phyloP scores from a whole-genome alignment of 2,113 vertebrate species.

The Casuarius casuarius region DNA sequence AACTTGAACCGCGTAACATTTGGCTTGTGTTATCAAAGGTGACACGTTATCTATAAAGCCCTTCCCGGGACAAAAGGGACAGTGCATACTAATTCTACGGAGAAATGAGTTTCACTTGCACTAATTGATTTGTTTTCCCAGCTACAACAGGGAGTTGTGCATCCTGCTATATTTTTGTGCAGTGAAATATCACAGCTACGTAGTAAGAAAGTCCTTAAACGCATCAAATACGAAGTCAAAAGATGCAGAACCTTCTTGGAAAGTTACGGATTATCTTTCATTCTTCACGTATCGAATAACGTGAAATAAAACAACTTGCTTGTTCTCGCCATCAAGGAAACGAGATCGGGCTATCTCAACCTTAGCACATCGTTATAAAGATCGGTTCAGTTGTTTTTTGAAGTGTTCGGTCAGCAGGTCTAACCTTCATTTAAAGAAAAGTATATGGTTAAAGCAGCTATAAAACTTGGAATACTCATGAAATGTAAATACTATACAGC shows the following conservation, averaged over 20 bases:
- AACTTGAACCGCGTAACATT: neutral
- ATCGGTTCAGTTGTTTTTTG: constrained; percentile 33
- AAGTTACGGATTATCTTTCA: constrained; percentile 10
- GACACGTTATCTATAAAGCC: constrained; percentile 41
- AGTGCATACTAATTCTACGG: constrained; percentile 59
- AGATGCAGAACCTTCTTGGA: neutral
- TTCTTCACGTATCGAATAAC: neutral
- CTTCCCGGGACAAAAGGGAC: constrained; percentile 49
- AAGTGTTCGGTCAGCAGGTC: constrained; percentile 40
- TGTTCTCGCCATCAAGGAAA: constrained; percentile 41
- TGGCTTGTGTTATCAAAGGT: constrained; percentile 41
- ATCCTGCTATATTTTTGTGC: neutral
- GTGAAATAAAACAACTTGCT: constrained; percentile 32
- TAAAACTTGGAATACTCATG: constrained; percentile 35
- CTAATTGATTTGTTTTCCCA: constrained; percentile 61
- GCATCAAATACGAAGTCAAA: neutral
- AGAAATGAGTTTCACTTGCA: constrained; percentile 28
- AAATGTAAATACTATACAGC: constrained; percentile 62
- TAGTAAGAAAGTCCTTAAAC: neutral
- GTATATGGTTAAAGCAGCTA: constrained; percentile 13
- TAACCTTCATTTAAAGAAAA: constrained; percentile 25
- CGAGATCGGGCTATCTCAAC: neutral
- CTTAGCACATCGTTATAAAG: neutral
- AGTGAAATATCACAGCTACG: constrained; percentile 32
- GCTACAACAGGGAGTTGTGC: neutral